These are phyloP conservation scores for Orthosia gracilis DNA, from an alignment of 2,888 invertebrate genomes.

Conservation along the genomic window DNA sequence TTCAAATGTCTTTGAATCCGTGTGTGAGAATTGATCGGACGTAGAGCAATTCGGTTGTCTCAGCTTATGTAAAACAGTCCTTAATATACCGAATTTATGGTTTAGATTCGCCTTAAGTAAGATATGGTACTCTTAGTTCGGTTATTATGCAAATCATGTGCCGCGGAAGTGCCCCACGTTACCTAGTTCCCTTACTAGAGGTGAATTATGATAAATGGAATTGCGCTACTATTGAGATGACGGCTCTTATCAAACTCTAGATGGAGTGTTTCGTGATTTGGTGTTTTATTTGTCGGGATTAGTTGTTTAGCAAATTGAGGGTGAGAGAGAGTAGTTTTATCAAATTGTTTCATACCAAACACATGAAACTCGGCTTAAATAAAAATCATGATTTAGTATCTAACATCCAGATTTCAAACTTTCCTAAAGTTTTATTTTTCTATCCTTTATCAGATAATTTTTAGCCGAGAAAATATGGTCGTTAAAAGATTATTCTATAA, in stretches of 20 bases:
- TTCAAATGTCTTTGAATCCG: constrained; percentile 83
- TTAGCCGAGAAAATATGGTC: neutral
- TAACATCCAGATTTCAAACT: neutral
- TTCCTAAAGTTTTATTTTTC: neutral
- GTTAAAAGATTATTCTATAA: neutral
- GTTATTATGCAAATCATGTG: constrained; percentile 89
- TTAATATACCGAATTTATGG: constrained; percentile 73
- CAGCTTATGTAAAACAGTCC: constrained; percentile 72
- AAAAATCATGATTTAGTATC: neutral
- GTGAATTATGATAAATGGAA: constrained; percentile 87
- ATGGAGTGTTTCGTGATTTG: constrained; percentile 54
- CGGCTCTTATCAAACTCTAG: constrained; percentile 55
- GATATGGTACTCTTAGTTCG: constrained; percentile 79
- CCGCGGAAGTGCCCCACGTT: constrained; percentile 84
- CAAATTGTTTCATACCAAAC: neutral
- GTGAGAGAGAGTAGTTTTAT: neutral
- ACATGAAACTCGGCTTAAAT: neutral
- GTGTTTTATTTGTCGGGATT: constrained; percentile 32
- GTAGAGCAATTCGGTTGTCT: constrained; percentile 72
- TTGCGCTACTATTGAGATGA: constrained; percentile 72
- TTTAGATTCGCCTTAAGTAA: constrained; percentile 70
- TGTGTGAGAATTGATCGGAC: constrained; percentile 85
- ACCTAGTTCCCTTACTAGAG: constrained; percentile 85
- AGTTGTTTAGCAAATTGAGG: constrained; percentile 21
- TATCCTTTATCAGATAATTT: neutral